Evolutionary conservation across 2,797 vertebrate species (phyloP).

Genomic region (Molothrus aeneus): DNA sequence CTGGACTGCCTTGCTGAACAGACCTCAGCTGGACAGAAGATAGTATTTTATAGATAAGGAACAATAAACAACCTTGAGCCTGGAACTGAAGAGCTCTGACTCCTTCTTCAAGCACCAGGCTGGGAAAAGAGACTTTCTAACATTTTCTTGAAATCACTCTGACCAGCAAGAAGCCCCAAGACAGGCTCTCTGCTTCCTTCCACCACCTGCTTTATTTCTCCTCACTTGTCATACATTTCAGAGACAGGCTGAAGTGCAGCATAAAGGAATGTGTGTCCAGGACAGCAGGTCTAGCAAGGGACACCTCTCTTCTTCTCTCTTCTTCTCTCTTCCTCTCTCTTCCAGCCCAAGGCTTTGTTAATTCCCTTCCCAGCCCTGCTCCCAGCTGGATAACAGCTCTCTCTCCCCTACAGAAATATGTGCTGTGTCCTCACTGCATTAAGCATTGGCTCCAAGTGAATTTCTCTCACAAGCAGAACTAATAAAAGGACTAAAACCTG

Average conservation of each 20-base stretch:
- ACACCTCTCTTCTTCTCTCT: neutral
- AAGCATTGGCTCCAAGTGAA: constrained; percentile 41
- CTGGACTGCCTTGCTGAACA: too few species aligned
- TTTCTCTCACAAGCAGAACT: constrained; percentile 65
- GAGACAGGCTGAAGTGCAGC: neutral
- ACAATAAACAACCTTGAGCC: too few species aligned
- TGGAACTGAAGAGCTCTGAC: too few species aligned
- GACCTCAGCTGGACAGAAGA: too few species aligned
- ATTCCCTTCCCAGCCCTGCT: neutral
- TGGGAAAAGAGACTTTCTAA: too few species aligned
- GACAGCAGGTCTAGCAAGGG: neutral
- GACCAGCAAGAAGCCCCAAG: too few species aligned
- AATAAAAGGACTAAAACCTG: constrained; percentile 67
- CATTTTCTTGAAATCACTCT: too few species aligned
- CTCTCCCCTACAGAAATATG: constrained; percentile 1
- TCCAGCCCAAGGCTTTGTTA: neutral
- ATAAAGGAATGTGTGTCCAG: neutral
- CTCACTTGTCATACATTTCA: neutral
- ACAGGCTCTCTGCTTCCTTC: neutral
- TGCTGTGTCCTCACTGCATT: constrained; percentile 49
- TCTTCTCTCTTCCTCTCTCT: neutral
- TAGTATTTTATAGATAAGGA: too few species aligned
- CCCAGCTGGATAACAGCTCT: neutral
- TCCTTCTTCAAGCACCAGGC: too few species aligned
- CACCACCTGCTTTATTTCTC: neutral